Evolutionary conservation across 2,888 invertebrate species (phyloP).

Genomic region (Cepaea hortensis): DNA sequence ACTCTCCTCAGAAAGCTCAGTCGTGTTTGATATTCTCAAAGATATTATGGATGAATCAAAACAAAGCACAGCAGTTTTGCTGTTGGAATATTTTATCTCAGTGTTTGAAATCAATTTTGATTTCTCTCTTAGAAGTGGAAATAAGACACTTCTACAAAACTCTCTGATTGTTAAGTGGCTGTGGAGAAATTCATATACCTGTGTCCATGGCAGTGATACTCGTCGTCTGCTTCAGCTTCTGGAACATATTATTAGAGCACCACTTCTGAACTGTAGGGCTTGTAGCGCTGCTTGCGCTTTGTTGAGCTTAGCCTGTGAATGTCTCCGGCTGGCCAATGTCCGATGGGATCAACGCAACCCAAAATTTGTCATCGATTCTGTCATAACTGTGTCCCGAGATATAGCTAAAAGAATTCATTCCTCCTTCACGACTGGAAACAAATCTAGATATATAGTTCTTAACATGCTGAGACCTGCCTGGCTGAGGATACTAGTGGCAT

Average conservation of each 20-base stretch:
- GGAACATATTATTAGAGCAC: constrained; percentile 19
- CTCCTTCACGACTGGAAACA: background rate
- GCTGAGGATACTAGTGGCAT: constrained; percentile 59
- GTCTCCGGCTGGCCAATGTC: constrained; percentile 2
- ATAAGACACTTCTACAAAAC: background rate
- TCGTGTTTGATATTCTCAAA: constrained; percentile 21
- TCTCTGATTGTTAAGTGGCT: constrained; percentile 59
- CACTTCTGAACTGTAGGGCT: background rate
- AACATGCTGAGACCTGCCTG: constrained; percentile 57
- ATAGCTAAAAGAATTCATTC: constrained; percentile 24
- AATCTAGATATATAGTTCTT: constrained; percentile 48
- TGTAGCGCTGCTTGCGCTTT: constrained; percentile 18
- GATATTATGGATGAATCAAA: background rate
- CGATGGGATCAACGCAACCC: constrained; percentile 17
- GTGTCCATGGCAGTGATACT: constrained; percentile 56
- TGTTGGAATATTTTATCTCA: constrained; percentile 53
- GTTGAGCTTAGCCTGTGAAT: constrained; percentile 29
- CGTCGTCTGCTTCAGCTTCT: constrained; percentile 57
- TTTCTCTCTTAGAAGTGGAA: constrained; percentile 36
- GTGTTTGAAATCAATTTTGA: constrained; percentile 54
- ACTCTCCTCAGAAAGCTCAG: background rate
- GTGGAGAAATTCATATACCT: constrained; percentile 59
- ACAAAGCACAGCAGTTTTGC: background rate
- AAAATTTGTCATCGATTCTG: constrained; percentile 24
- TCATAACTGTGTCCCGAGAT: background rate